Conservation (phyloP, 1,140 invertebrate genomes). For the Heterodera carotae region DNA sequence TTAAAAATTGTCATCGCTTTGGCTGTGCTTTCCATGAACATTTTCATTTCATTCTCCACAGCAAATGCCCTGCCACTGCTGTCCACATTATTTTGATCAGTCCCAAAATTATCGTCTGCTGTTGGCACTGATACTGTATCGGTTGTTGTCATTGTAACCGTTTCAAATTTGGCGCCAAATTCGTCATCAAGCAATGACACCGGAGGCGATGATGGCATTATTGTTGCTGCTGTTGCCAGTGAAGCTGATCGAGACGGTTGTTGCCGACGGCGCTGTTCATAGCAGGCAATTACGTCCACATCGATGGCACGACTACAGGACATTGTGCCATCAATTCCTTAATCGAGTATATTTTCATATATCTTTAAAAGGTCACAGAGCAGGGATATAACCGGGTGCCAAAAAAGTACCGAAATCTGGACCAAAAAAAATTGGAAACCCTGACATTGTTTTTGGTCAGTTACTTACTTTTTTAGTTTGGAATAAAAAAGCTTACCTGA, state of each 20-base stretch:
- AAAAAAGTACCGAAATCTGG: too few species aligned
- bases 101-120: too few species aligned
- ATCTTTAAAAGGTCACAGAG: neutral
- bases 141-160: neutral
- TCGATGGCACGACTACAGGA: conserved; percentile 51
- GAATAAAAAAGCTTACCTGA: conserved; percentile 44
- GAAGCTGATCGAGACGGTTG: neutral
- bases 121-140: too few species aligned
- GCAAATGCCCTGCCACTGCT: neutral
- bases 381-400: too few species aligned
- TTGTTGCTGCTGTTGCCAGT: neutral
- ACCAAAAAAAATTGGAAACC: too few species aligned
- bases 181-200: neutral
- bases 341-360: neutral
- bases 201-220: too few species aligned
- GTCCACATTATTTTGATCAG: neutral
- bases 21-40: neutral
- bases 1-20: neutral
- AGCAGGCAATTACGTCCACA: conserved; percentile 53
- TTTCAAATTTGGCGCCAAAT: neutral
- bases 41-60: neutral
- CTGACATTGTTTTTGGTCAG: too few species aligned
- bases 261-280: conserved; percentile 36
- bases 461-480: neutral
- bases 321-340: conserved; percentile 44